Evolutionary conservation across 2,888 invertebrate genomes (phyloP), one percentile per base, ranked within the genome.

Genomic region (Tethea ocularis): DNA sequence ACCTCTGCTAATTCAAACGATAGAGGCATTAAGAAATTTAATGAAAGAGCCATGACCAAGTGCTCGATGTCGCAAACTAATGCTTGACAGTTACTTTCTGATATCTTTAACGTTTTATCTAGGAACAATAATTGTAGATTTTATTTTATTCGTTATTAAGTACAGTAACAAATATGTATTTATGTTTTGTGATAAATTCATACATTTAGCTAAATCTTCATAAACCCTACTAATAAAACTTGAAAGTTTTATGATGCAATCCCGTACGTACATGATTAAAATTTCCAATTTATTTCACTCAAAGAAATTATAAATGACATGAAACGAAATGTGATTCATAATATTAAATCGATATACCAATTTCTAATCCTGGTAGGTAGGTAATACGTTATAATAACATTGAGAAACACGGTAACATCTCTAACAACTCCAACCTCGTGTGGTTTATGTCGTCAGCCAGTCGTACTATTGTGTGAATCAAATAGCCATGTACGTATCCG

Each of bases 11-110:
- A 17, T 41, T 20, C 46, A 46, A 20, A n/a, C 6, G 46, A 17
- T 3, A 4, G 20, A 20, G 20, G 29, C 11, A 53, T 53, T 53
- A 29, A 53, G 52, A 53, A 53, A 53, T 53, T 29, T 29, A 17
- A 29, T 53, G 17, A 53, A 24, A 26, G 17, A 29, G 24, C 24
- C 52, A 53, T 29, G 52, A 20, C 26, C 52, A 53, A 53, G 52
- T 53, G 10, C 20, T 20, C 6, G 46, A 46, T 46, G 26, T 53
- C 29, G 52, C 52, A 53, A 53, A 29, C 17, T 3, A 29, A 52
- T 29, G 52, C 52, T 53, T 17, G 29, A 29, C 29, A 26, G 52
- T 26, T 53, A 10, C 46, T 46, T 53, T 46, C 46, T 20, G 46
- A 46, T 38, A 38, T 13, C 10, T 33, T 11, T 33, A 10, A 13